Conservation (phyloP, 2,113 vertebrate genomes). For the Rhinoderma darwinii region DNA sequence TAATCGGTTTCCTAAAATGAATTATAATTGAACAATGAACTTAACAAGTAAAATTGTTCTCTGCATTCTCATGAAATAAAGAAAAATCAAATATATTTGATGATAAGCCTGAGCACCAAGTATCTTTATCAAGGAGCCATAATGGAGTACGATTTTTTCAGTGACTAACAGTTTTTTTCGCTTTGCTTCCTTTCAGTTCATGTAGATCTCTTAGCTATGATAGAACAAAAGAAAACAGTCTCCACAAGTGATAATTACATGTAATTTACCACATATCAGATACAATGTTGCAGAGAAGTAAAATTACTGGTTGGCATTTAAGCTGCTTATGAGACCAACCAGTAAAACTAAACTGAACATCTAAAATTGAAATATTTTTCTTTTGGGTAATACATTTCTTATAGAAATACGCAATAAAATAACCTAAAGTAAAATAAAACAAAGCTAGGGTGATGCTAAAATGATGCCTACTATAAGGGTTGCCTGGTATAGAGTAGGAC, state of each 20-base stretch:
- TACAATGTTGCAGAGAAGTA: neutral
- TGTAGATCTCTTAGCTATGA: conserved; percentile 12
- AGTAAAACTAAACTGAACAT: neutral
- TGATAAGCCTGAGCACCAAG: neutral
- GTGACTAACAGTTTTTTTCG: conserved; percentile 13
- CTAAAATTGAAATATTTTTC: neutral
- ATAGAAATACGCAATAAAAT: neutral
- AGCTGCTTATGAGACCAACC: neutral
- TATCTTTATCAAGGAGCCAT: neutral
- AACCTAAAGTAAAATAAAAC: neutral
- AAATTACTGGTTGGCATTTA: conserved; percentile 27
- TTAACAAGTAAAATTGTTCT: neutral
- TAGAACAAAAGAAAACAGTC: conserved; percentile 23
- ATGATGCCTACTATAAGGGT: neutral
- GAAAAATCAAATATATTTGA: neutral
- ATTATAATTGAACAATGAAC: neutral
- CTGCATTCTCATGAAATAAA: neutral
- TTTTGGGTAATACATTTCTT: too few relatives aligned
- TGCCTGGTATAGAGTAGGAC: neutral
- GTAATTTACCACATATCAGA: conserved; percentile 24
- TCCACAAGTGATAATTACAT: conserved; percentile 33
- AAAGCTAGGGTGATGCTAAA: neutral
- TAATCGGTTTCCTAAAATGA: neutral
- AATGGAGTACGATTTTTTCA: conserved; percentile 1
- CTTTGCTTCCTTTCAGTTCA: neutral